Evolutionary conservation across 2,113 vertebrate species (phyloP).

Genomic region (Amblyornis subalaris): DNA sequence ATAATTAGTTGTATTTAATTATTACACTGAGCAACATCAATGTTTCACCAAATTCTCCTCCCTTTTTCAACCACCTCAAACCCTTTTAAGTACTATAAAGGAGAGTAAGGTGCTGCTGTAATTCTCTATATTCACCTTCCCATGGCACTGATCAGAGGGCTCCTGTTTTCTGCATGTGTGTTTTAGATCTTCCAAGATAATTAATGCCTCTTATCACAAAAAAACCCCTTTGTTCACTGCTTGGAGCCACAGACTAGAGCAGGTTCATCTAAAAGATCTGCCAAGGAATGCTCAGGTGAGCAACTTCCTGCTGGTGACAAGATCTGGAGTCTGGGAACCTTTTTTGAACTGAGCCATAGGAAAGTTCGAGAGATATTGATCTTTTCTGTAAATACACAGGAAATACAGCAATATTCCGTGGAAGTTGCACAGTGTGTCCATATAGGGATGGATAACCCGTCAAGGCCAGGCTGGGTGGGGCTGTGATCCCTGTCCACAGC

Average conservation of each 20-base stretch:
- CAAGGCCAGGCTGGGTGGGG: background rate
- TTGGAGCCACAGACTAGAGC: background rate
- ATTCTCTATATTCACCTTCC: background rate
- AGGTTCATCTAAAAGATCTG: background rate
- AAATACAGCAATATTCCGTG: background rate
- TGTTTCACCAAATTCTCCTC: background rate
- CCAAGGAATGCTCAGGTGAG: background rate
- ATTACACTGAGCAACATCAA: background rate
- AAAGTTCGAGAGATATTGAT: background rate
- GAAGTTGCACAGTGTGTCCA: background rate
- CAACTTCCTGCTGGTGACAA: background rate
- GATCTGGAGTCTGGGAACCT: background rate
- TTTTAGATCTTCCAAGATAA: background rate
- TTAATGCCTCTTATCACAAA: background rate
- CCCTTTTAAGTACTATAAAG: background rate
- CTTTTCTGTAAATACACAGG: background rate
- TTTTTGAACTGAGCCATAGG: background rate
- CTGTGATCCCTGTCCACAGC: rapidly evolving
- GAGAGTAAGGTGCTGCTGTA: background rate
- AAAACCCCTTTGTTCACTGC: background rate
- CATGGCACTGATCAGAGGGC: background rate
- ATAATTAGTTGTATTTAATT: background rate
- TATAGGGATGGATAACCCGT: background rate
- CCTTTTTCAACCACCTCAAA: background rate
- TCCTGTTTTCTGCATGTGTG: background rate